phyloP scores from a whole-genome alignment of 30 jellyfish, hydroid and myxozoan genomes.

The Chrysaora quinquecirrha region DNA sequence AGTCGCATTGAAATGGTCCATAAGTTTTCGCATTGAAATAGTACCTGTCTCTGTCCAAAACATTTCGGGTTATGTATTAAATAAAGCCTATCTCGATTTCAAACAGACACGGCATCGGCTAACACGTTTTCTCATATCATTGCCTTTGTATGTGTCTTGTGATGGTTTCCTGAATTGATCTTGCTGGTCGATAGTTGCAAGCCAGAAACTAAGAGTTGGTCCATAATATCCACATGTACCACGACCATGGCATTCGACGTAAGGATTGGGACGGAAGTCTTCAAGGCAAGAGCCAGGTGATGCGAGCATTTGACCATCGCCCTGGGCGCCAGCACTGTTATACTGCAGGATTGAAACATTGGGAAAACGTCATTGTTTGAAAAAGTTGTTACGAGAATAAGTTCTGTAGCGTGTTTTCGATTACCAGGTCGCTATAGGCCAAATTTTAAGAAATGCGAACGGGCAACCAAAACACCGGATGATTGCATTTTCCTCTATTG shows the following conservation, averaged over 20 bases:
- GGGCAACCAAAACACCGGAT: too few relatives aligned
- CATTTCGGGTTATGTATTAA: too few relatives aligned
- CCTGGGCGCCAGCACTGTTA: conserved; percentile 97
- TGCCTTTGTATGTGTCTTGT: conserved; percentile 79
- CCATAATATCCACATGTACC: conserved; percentile 95
- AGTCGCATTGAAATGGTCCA: too few relatives aligned
- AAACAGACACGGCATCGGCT: conserved; percentile 94
- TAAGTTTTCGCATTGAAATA: too few relatives aligned
- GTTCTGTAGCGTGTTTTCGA: too few relatives aligned
- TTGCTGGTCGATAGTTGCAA: conserved; percentile 81
- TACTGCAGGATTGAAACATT: conserved; percentile 55
- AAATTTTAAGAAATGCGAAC: too few relatives aligned
- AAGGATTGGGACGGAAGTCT: conserved; percentile 95
- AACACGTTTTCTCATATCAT: conserved; percentile 67
- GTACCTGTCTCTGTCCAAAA: too few relatives aligned
- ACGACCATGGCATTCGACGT: conserved; percentile 98
- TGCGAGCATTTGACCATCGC: conserved; percentile 91
- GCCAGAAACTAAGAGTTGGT: conserved; percentile 91
- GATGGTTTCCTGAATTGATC: conserved; percentile 72
- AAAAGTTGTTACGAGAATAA: neutral
- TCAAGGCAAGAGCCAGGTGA: conserved; percentile 96
- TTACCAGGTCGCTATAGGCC: too few relatives aligned
- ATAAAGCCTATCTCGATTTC: conserved; percentile 54
- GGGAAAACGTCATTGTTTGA: neutral
- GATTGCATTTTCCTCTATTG: too few relatives aligned